Evolutionary conservation across 2,888 invertebrate species (phyloP).

Genomic region (Tipula helvola): DNA sequence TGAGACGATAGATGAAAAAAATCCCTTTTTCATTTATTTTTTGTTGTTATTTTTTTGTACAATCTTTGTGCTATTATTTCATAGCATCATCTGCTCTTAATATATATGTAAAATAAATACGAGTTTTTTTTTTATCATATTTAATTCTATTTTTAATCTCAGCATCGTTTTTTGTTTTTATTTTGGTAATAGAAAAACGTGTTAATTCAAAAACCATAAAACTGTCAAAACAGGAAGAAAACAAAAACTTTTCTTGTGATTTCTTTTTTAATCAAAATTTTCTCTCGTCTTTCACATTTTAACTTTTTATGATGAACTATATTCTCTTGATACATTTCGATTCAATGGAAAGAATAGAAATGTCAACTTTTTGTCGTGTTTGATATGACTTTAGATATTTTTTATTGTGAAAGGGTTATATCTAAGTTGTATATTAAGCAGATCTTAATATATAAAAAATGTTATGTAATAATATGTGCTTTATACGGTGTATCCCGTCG

Average conservation of each 20-base stretch:
- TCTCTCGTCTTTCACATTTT: neutral
- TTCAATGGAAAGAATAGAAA: neutral
- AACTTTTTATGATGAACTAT: neutral
- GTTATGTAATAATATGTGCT: neutral
- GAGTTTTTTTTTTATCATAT: neutral
- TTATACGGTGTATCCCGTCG: neutral
- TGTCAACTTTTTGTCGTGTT: neutral
- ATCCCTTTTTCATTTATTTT: neutral
- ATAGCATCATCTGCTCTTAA: neutral
- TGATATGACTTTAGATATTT: neutral
- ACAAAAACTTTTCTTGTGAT: neutral
- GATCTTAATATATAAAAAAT: neutral
- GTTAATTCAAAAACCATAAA: conserved; percentile 4
- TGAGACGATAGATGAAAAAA: neutral
- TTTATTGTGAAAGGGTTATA: neutral
- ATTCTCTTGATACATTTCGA: neutral
- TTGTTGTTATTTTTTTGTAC: neutral
- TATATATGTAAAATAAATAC: neutral
- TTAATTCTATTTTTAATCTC: neutral
- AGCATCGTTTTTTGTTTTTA: neutral
- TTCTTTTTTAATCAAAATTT: neutral
- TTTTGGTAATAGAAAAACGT: neutral
- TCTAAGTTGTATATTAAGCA: neutral
- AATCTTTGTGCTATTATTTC: neutral
- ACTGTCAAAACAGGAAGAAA: neutral